These are phyloP conservation scores for Silurus lanzhouensis DNA, from an alignment of 2,797 vertebrate genomes.

Conservation along the genomic window DNA sequence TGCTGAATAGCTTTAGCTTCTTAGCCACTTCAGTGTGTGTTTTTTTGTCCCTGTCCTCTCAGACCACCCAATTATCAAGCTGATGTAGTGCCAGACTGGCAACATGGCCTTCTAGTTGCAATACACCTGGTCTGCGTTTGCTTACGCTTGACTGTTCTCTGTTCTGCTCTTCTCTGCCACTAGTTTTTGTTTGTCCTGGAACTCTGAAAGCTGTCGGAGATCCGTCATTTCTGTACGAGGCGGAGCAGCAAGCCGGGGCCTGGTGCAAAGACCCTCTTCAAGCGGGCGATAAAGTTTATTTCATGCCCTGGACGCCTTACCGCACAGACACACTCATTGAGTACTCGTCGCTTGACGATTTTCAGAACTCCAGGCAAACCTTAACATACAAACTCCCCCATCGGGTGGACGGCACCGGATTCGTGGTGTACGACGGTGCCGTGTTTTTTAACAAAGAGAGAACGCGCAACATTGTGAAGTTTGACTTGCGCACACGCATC, in stretches of 20 bases:
- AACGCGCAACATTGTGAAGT: slow-evolving; percentile 98
- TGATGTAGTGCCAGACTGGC: slow-evolving; percentile 60
- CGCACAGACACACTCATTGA: slow-evolving; percentile 97
- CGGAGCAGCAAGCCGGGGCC: slow-evolving; percentile 97
- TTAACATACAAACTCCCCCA: slow-evolving; percentile 97
- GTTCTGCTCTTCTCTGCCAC: slow-evolving; percentile 87
- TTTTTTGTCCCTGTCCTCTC: slow-evolving; percentile 64
- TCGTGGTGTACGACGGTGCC: slow-evolving; percentile 97
- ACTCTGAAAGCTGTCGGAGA: slow-evolving; percentile 98
- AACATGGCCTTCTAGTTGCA: slow-evolving; percentile 53
- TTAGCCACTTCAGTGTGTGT: slow-evolving; percentile 71
- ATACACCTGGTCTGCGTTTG: slow-evolving; percentile 47
- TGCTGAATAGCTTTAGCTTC: slow-evolving; percentile 73
- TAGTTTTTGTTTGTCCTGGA: slow-evolving; percentile 99
- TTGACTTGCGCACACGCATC: slow-evolving; percentile 97
- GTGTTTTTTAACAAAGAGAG: slow-evolving; percentile 99
- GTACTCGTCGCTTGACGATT: slow-evolving; percentile 94
- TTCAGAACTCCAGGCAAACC: slow-evolving; percentile 91
- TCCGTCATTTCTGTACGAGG: slow-evolving; percentile 95
- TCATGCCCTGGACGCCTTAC: slow-evolving; percentile 99
- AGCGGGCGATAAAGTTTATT: slow-evolving; percentile 99
- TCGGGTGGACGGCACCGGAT: slow-evolving; percentile 96
- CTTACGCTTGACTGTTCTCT: slow-evolving; percentile 78
- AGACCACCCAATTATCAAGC: slow-evolving; percentile 72
- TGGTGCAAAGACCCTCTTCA: slow-evolving; percentile 99